Evolutionary conservation across 2,797 vertebrate genomes (phyloP), one percentile per base, ranked within the genome.

Genomic region (Myioborus melanocephalus): DNA sequence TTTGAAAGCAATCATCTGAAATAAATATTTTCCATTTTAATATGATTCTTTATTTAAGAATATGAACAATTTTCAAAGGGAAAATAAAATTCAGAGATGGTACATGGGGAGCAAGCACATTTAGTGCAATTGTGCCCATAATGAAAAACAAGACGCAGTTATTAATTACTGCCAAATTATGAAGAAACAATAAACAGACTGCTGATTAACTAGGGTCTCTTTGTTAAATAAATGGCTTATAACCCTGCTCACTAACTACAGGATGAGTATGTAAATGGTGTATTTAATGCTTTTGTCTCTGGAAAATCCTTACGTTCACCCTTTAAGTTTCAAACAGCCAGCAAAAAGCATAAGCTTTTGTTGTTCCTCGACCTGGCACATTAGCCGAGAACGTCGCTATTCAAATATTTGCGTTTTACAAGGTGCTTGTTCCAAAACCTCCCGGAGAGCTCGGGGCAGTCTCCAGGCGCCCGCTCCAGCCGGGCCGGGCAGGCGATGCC

Each of bases 401-500:
- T 65, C 87, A 89, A 87, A 80, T 57, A 91, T 89, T 93, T 90
- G 77, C 47, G 18, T 88, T 91, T 94, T 91, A 94, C 84, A 92
- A 95, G 82, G 89, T 83, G 92, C 46, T 89, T 60, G 63, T 75
- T 89, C 50, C 83, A 78, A 72, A 95, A 57, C 49, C 85, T 73
- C 71, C 59, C 44, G 6, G 20, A 56, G 56, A 65, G 18, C 47
- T 14, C 79, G 4, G 16, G 13, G 63, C 63, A 43, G 68, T 12
- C 82, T 65, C 63, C 63, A 16, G 89, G 28, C 15, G 37, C 69
- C 70, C 2, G 0, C 60, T 77, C 0, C 4, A 64, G 61, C 72
- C 46, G 2, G 35, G 73, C 47, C 80, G 10, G 76, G 83, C 52
- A 10, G 70, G 53, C 12, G 2, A 75, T 53, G 52, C 71, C 0